phyloP scores from a whole-genome alignment of 2,113 vertebrate species.

The Tinamus guttatus region DNA sequence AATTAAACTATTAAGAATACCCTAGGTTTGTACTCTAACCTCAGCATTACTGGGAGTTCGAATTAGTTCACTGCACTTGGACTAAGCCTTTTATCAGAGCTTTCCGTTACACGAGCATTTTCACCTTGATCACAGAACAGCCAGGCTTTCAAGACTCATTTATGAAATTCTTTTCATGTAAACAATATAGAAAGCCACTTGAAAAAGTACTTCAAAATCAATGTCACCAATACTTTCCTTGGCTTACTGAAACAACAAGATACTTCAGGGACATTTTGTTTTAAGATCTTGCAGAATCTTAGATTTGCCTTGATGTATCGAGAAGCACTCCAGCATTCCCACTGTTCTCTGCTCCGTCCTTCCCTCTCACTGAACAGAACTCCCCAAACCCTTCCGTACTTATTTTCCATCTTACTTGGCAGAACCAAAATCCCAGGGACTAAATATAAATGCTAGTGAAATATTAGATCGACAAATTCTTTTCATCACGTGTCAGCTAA shows the following conservation, averaged over 20 bases:
- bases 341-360: not conserved
- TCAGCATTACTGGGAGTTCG: not conserved
- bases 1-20: not conserved
- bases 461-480: not conserved
- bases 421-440: not conserved
- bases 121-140: not conserved
- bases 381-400: not conserved
- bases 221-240: not conserved
- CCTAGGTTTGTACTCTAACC: not conserved
- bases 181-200: not conserved
- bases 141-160: not conserved
- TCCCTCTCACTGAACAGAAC: not conserved
- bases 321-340: not conserved
- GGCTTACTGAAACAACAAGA: not conserved
- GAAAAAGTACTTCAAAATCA: not conserved
- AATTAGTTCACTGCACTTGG: not conserved
- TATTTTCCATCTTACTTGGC: not conserved
- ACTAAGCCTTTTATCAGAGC: not conserved
- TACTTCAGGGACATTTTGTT: not conserved
- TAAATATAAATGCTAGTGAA: not conserved
- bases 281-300: not conserved
- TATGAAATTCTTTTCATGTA: not conserved
- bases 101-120: not conserved
- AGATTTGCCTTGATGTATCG: not conserved
- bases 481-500: not conserved